Conservation (phyloP, 1,140 invertebrate species). For the Metaphire vulgaris region DNA sequence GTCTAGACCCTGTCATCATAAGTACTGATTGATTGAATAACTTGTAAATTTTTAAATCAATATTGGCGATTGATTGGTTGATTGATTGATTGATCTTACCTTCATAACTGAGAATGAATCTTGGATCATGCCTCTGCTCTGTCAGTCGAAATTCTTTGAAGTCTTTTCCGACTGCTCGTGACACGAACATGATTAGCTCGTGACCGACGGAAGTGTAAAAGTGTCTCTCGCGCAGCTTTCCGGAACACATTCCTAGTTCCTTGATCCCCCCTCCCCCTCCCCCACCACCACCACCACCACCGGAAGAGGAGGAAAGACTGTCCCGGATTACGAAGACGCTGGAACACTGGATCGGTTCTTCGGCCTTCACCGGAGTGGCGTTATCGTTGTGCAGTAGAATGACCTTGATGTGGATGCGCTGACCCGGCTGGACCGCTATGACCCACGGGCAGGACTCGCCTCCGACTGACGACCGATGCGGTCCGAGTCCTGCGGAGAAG, state of each 20-base stretch:
- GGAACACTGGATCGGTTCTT: constrained; percentile 11
- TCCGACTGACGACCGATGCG: constrained; percentile 2
- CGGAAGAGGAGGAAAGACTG: background rate
- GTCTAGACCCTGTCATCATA: background rate
- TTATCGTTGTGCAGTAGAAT: constrained; percentile 15
- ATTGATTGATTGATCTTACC: background rate
- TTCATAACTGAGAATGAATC: background rate
- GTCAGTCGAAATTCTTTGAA: background rate
- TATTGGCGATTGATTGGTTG: background rate
- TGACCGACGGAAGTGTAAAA: constrained; percentile 9
- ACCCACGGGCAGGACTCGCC: constrained; percentile 14
- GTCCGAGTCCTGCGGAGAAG: background rate
- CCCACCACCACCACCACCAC: too few species aligned
- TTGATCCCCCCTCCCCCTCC: too few species aligned
- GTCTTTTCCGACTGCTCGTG: background rate
- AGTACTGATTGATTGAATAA: too few species aligned
- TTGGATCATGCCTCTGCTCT: background rate
- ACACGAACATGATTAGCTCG: background rate
- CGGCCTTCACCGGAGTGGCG: constrained; percentile 5
- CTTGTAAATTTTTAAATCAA: too few species aligned
- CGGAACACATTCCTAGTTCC: constrained; percentile 5
- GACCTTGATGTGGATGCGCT: constrained; percentile 17
- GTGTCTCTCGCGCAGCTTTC: constrained; percentile 12
- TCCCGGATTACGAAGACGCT: constrained; percentile 9
- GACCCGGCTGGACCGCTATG: constrained; percentile 9